Evolutionary conservation across 2,888 invertebrate species (phyloP), one percentile per base, ranked within the genome.

Genomic region (Nycteola revayana): DNA sequence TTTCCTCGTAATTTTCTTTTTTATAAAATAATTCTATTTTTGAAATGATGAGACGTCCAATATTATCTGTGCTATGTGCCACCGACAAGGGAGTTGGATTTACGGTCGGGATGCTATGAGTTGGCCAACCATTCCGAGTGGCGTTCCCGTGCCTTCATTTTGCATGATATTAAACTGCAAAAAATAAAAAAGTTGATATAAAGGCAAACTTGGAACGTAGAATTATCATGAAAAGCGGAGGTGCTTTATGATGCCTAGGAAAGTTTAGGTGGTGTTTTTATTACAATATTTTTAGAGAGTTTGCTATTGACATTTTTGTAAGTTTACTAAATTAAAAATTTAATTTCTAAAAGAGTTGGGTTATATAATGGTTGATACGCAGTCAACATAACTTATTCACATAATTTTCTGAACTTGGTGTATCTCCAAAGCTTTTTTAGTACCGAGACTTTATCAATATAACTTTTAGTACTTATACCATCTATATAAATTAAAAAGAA

Each of bases 91-190:
- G 54, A 49, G 49, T 49, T 51, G 60, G 60, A 67, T 71, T 80
- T 76, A 74, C 69, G 68, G 66, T 55, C 54, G 62, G 49, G 55
- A 68, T 74, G 75, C 75, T 72, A 77, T 74, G 75, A 76, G 61
- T 65, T 60, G 51, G 43, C 60, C 68, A 66, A 61, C 75, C 66
- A 74, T 75, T 76, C 72, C 62, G 60, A 57, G 49, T 67, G 61
- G 66, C 66, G 58, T 62, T 51, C 57, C 60, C 57, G 51, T 56
- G 65, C 65, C 75, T 77, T 72, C 73, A 75, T 79, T 84, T 75
- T 73, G 79, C 78, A 80, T 78, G 73, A 74, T 82, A 83, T 80
- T 81, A 80, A 80, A 77, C 65, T 68, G 63, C n/a, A 60, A 52
- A 68, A 71, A 81, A 75, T 69, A 64, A 69, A 73, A 74, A 74